Conservation (phyloP, 2,888 invertebrate species). For the Cheilosia grossa region DNA sequence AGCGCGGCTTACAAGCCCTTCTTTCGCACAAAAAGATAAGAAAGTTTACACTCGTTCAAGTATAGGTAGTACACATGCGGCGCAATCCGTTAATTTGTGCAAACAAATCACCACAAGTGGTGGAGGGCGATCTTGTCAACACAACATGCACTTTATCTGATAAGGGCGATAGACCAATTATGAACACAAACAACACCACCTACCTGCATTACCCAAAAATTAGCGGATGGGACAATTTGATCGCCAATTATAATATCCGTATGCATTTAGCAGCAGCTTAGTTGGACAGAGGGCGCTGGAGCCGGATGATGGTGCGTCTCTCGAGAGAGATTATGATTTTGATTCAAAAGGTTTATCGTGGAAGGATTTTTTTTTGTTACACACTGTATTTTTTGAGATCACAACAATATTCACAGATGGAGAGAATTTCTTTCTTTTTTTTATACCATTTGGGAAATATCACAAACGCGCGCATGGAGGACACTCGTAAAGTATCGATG, state of each 20-base stretch:
- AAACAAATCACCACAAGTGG: constrained; percentile 35
- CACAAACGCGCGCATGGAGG: constrained; percentile 1
- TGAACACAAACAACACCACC: constrained; percentile 56
- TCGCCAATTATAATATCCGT: constrained; percentile 84
- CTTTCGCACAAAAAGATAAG: constrained; percentile 49
- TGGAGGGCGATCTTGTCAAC: constrained; percentile 13
- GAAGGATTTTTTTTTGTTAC: background rate
- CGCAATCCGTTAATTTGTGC: constrained; percentile 39
- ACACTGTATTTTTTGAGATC: constrained; percentile 21
- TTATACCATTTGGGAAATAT: constrained; percentile 4
- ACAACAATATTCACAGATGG: background rate
- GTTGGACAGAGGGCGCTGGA: constrained; percentile 12
- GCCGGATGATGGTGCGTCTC: constrained; percentile 43
- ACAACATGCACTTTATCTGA: background rate
- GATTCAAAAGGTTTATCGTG: background rate
- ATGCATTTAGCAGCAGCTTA: constrained; percentile 81
- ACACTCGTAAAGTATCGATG: constrained; percentile 29
- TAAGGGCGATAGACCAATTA: constrained; percentile 1
- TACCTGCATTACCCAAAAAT: constrained; percentile 84
- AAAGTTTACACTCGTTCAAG: constrained; percentile 44
- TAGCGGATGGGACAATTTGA: constrained; percentile 83
- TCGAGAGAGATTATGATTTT: constrained; percentile 21
- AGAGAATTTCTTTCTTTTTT: background rate
- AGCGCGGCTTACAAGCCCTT: constrained; percentile 8
- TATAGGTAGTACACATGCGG: constrained; percentile 44